These are phyloP conservation scores for Periphyllus acericola DNA, from an alignment of 2,888 invertebrate genomes.

Conservation along the genomic window DNA sequence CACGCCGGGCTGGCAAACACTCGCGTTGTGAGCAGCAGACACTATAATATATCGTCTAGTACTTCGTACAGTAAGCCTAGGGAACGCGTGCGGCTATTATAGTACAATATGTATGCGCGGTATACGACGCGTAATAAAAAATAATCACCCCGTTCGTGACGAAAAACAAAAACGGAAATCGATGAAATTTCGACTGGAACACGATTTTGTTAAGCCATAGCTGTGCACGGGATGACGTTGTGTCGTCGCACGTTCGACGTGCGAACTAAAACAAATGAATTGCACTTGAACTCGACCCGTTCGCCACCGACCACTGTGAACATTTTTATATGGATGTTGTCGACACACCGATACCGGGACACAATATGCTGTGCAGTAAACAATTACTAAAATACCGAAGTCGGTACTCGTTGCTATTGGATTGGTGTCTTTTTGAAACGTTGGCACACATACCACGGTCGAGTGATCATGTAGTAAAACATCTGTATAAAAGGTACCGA, in stretches of 20 bases:
- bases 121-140: too few species aligned
- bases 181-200: too few species aligned
- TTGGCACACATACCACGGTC: neutral
- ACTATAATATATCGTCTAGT: too few species aligned
- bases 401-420: neutral
- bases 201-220: too few species aligned
- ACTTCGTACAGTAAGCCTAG: neutral
- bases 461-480: conserved; percentile 26
- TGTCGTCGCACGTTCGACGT: too few species aligned
- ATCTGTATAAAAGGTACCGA: conserved; percentile 13
- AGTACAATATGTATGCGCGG: neutral
- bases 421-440: conserved; percentile 1
- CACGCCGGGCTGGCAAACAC: neutral
- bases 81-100: too few species aligned
- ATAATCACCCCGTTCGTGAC: too few species aligned
- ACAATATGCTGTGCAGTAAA: neutral
- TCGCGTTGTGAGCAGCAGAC: neutral
- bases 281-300: neutral
- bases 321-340: neutral
- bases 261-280: too few species aligned
- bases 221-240: too few species aligned
- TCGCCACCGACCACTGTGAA: neutral
- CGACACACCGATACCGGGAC: neutral
- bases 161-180: too few species aligned
- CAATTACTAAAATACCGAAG: neutral